These are phyloP conservation scores for Thymelicus lineola DNA, from an alignment of 2,888 invertebrate species.

Conservation along the genomic window DNA sequence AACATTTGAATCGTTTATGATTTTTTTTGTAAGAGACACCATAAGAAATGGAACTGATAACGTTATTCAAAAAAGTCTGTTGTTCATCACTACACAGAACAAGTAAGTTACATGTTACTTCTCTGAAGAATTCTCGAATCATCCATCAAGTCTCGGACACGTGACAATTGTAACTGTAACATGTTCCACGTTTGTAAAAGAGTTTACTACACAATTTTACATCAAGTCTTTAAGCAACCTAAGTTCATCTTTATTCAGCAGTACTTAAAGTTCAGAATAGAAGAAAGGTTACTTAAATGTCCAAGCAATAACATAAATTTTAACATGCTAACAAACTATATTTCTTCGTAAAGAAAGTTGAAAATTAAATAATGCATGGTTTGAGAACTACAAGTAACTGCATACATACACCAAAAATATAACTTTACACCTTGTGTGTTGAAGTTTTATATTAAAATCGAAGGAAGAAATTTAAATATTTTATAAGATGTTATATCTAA, in stretches of 20 bases:
- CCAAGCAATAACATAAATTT: not conserved
- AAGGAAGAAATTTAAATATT: not conserved
- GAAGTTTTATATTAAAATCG: not conserved
- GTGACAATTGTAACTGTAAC: conserved; percentile 37
- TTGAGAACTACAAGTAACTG: not conserved
- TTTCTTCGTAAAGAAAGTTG: not conserved
- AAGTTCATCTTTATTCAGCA: conserved; percentile 9
- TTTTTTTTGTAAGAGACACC: not conserved
- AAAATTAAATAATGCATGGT: not conserved
- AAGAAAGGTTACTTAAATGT: not conserved
- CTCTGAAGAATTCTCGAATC: conserved; percentile 38
- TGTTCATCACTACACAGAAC: conserved; percentile 3
- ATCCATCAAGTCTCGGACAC: conserved; percentile 44
- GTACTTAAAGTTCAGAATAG: not conserved
- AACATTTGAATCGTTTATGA: too few species aligned
- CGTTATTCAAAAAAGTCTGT: conserved; percentile 19
- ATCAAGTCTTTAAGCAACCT: not conserved
- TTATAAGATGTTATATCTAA: conserved; percentile 9
- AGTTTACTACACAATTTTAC: conserved; percentile 22
- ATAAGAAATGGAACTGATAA: not conserved
- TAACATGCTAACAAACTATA: not conserved
- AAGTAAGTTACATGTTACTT: conserved; percentile 26
- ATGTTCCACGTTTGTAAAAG: conserved; percentile 18
- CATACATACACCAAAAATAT: not conserved
- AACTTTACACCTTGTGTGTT: not conserved